Evolutionary conservation across 2,888 invertebrate species (phyloP).

Genomic region (Apamea crenata): DNA sequence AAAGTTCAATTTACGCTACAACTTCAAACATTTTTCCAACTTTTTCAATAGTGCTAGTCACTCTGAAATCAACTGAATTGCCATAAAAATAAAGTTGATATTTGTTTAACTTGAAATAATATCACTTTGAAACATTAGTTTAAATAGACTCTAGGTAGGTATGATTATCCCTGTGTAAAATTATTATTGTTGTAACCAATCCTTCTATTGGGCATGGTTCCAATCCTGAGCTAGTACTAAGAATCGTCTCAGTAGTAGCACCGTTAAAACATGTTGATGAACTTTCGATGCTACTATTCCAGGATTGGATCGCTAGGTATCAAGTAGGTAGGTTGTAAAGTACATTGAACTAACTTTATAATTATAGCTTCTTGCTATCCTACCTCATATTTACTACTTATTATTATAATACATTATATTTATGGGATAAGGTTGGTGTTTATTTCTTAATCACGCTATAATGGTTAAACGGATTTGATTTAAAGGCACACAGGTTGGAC

Average conservation of each 20-base stretch:
- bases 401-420: too few relatives aligned
- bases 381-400: not conserved
- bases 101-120: too few relatives aligned
- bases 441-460: not conserved
- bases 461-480: not conserved
- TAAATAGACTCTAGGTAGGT: not conserved
- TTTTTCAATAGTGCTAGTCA: too few relatives aligned
- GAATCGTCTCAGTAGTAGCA: not conserved
- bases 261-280: conserved; percentile 25
- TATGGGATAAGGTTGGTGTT: not conserved
- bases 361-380: not conserved
- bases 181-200: not conserved
- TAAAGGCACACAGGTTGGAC: too few relatives aligned
- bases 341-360: not conserved
- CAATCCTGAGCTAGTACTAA: conserved; percentile 12
- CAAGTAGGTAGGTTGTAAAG: not conserved
- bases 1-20: too few relatives aligned
- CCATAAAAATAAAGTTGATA: too few relatives aligned
- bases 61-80: too few relatives aligned
- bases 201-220: conserved; percentile 32
- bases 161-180: not conserved
- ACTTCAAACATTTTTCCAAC: too few relatives aligned
- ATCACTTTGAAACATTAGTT: too few relatives aligned
- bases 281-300: conserved; percentile 14
- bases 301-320: conserved; percentile 5